Conservation (phyloP, 2,113 vertebrate species). For the Tautogolabrus adspersus region DNA sequence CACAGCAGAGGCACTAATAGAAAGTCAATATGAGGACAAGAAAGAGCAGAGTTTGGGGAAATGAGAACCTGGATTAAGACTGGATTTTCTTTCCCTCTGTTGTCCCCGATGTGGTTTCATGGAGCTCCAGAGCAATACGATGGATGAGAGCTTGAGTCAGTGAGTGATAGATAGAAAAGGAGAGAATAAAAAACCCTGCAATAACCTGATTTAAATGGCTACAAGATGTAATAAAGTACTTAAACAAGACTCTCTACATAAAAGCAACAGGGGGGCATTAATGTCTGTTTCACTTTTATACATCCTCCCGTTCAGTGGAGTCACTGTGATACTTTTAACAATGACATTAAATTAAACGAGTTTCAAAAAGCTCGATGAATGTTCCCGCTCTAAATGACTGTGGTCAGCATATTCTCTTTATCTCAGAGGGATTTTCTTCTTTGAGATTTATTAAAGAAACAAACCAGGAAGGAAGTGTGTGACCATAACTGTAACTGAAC, state of each 20-base stretch:
- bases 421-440: no score
- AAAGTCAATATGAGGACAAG: conserved; percentile 40
- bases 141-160: neutral
- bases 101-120: conserved; percentile 31
- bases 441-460: no score
- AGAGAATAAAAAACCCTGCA: neutral
- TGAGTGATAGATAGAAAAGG: neutral
- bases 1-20: conserved; percentile 17
- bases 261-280: no score
- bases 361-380: no score
- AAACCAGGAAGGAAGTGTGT: no score
- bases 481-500: no score
- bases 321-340: no score
- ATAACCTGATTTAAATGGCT: neutral
- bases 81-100: conserved; percentile 18
- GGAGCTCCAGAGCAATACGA: conserved; percentile 9
- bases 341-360: no score
- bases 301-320: no score
- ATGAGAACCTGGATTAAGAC: conserved; percentile 30
- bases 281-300: no score
- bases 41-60: conserved; percentile 24
- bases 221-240: neutral
- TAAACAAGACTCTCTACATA: neutral
- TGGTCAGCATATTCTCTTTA: no score
- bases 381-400: no score